Evolutionary conservation across 53 echinoderm and acorn worm species (phyloP).

Genomic region (Paelopatides confundens): DNA sequence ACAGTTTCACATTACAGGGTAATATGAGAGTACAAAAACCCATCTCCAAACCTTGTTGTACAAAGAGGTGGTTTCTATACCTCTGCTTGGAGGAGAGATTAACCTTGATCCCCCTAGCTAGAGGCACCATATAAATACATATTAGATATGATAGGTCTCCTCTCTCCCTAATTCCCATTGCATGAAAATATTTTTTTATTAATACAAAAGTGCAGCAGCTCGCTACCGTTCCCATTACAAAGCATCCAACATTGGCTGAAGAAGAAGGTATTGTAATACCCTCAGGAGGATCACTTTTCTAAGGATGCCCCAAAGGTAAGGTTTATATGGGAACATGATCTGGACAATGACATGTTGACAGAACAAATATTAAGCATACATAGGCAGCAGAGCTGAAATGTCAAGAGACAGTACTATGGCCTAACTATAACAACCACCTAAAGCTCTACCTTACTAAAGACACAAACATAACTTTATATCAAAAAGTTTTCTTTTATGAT

Average conservation of each 20-base stretch:
- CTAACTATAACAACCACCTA: not conserved
- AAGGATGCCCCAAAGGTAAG: not conserved
- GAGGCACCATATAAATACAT: not conserved
- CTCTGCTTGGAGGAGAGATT: not conserved
- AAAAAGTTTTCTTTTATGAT: too few relatives aligned
- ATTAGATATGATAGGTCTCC: not conserved
- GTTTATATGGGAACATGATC: conserved; percentile 24
- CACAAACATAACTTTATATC: not conserved
- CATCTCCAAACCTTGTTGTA: not conserved
- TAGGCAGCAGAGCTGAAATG: not conserved
- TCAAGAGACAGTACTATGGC: not conserved
- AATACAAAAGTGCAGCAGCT: not conserved
- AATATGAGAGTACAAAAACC: not conserved
- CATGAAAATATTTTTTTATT: conserved; percentile 18
- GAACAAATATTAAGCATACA: not conserved
- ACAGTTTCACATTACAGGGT: too few relatives aligned
- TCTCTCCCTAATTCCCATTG: not conserved
- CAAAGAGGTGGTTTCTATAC: not conserved
- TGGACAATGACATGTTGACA: conserved; percentile 34
- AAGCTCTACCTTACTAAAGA: not conserved
- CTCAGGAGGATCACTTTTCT: conserved; percentile 1
- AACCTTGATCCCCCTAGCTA: conserved; percentile 33
- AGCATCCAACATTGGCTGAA: not conserved
- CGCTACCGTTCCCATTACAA: not conserved
- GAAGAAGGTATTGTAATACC: conserved; percentile 6